Percentiles rank a stretch among this genome's conserved stretches.
phyloP scores from a whole-genome alignment of 2,888 invertebrate genomes.

The Dolichopus griseipennis region DNA sequence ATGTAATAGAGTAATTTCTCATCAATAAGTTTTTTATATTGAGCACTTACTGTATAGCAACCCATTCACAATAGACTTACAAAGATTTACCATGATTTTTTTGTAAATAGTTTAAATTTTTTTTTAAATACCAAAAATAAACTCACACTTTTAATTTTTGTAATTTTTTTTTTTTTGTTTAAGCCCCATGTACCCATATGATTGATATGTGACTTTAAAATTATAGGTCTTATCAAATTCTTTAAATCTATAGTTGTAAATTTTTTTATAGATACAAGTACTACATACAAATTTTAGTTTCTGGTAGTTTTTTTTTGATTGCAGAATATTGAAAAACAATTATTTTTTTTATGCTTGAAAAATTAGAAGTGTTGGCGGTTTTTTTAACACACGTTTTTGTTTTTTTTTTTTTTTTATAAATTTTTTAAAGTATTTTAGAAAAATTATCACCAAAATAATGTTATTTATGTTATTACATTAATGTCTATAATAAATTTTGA shows the following conservation, averaged over 20 bases:
- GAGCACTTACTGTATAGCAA: too few relatives aligned
- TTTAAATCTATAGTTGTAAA: background rate
- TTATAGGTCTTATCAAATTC: conserved; percentile 1
- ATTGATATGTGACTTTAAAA: background rate
- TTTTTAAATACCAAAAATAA: background rate
- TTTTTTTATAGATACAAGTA: too few relatives aligned
- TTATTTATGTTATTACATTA: background rate
- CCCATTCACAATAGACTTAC: too few relatives aligned
- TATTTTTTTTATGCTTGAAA: background rate
- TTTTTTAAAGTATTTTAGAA: background rate
- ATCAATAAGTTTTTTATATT: too few relatives aligned
- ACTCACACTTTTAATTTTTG: background rate
- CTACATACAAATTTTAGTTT: too few relatives aligned
- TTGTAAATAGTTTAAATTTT: too few relatives aligned
- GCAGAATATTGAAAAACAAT: background rate
- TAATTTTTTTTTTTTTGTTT: background rate
- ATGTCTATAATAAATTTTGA: background rate
- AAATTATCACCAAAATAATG: background rate
- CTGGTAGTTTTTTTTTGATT: background rate
- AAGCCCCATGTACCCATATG: background rate
- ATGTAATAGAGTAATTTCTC: too few relatives aligned
- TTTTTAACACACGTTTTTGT: too few relatives aligned
- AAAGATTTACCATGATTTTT: too few relatives aligned
- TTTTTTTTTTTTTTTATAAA: background rate
- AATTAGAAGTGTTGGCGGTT: background rate